Conservation (phyloP, 2,113 vertebrate genomes). For the Alexandromys fortis region DNA sequence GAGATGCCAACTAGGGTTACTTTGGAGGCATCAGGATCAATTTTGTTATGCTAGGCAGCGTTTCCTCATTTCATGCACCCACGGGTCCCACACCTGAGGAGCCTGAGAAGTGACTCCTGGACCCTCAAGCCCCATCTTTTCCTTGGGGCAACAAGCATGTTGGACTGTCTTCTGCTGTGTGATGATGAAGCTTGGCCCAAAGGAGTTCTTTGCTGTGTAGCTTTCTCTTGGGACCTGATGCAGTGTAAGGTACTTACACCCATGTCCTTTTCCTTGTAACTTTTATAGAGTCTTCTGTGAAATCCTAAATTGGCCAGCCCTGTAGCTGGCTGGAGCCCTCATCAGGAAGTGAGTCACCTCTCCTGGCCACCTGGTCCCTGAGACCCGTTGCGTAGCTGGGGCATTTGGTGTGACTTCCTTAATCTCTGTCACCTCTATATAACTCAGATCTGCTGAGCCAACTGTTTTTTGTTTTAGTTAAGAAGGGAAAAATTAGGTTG, state of each 20-base stretch:
- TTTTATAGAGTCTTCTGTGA: conserved; percentile 40
- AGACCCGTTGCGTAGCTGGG: background rate
- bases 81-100: fast-evolving
- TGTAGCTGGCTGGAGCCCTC: conserved; percentile 8
- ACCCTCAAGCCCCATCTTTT: background rate
- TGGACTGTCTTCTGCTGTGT: background rate
- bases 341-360: conserved; percentile 49
- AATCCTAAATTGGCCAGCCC: conserved; percentile 1
- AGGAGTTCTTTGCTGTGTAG: conserved; percentile 21
- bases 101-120: background rate
- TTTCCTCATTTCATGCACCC: background rate
- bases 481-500: background rate
- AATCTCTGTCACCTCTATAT: background rate
- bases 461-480: background rate
- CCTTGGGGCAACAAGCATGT: fast-evolving
- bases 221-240: background rate
- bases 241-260: background rate
- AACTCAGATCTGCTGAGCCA: background rate
- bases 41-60: background rate
- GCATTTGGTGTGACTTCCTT: background rate
- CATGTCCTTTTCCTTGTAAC: conserved; percentile 52
- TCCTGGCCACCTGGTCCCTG: background rate
- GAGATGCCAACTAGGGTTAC: no score
- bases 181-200: conserved; percentile 29
- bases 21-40: background rate